Conservation (phyloP, 2,113 vertebrate genomes). For the Gopherus flavomarginatus region DNA sequence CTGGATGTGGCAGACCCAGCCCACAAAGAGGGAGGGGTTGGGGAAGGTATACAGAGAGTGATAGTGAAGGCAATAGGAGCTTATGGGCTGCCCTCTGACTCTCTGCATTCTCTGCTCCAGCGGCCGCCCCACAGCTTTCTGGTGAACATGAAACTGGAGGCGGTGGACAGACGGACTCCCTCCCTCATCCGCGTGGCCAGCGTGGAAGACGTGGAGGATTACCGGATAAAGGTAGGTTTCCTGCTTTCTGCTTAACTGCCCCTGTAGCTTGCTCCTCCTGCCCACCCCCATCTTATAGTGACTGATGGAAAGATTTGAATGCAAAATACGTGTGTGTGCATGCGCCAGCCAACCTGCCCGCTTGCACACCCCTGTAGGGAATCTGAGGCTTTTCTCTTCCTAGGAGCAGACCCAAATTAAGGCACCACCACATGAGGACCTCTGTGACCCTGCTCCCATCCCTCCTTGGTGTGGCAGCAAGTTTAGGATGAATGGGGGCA, state of each 20-base stretch:
- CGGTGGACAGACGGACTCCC: conserved; percentile 94
- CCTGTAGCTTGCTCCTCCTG: background rate
- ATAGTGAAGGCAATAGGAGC: background rate
- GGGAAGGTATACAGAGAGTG: background rate
- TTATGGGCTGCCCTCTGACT: background rate
- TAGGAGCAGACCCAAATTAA: background rate
- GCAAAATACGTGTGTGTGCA: background rate
- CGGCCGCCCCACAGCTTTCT: conserved; percentile 90
- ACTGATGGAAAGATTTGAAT: background rate
- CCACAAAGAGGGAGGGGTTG: background rate
- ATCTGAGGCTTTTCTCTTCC: background rate
- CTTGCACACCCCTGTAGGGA: background rate
- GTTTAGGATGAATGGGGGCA: background rate
- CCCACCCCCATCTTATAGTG: background rate
- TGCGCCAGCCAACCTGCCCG: background rate
- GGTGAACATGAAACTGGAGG: conserved; percentile 95
- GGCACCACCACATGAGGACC: background rate
- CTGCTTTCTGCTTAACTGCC: background rate
- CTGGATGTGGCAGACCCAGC: background rate
- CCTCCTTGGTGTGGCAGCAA: background rate
- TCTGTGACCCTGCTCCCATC: background rate
- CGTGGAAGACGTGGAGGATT: conserved; percentile 93
- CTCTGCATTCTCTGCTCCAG: conserved; percentile 69
- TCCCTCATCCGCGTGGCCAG: conserved; percentile 92
- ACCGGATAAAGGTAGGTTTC: conserved; percentile 91